A percentile compares a stretch with the other conserved stretches of the same genome.
These are phyloP conservation scores for Drosophila rhopaloa DNA, from an alignment of 1,140 invertebrate species.

Conservation along the genomic window DNA sequence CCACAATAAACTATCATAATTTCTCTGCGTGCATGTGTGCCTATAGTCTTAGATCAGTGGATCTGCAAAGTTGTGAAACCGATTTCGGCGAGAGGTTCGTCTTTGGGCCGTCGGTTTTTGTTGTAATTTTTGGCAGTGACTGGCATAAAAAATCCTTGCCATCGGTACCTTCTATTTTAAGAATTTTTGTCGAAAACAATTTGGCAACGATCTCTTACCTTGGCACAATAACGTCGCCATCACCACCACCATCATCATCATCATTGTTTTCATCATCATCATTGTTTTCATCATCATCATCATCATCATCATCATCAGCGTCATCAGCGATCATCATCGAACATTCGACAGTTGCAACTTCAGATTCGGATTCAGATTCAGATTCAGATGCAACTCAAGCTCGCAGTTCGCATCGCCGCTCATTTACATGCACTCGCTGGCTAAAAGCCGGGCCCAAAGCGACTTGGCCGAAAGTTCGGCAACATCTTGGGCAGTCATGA, in stretches of 20 bases:
- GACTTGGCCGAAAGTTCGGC: constrained; percentile 59
- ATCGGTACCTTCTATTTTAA: constrained; percentile 63
- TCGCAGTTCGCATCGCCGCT: constrained; percentile 32
- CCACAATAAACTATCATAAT: too few relatives aligned
- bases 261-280: constrained; percentile 16
- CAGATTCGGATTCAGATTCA: constrained; percentile 6
- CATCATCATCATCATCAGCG: constrained; percentile 22
- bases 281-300: constrained; percentile 16
- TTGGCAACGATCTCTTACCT: constrained; percentile 79
- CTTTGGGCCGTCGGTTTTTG: constrained; percentile 33
- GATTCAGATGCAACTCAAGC: constrained; percentile 13
- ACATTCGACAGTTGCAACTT: constrained; percentile 66
- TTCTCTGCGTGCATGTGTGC: background rate
- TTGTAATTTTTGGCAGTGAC: constrained; percentile 71
- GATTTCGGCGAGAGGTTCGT: constrained; percentile 59
- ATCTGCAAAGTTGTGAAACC: constrained; percentile 56
- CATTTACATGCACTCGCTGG: constrained; percentile 74
- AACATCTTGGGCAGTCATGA: constrained; percentile 79
- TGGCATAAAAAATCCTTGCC: constrained; percentile 73
- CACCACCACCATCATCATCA: constrained; percentile 26
- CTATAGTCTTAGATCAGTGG: constrained; percentile 5
- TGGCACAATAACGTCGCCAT: constrained; percentile 76
- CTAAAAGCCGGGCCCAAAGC: constrained; percentile 50
- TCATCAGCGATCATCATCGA: constrained; percentile 35
- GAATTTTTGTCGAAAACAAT: constrained; percentile 62